Conservation (phyloP, 2,888 invertebrate species). For the Amitus sp. region DNA sequence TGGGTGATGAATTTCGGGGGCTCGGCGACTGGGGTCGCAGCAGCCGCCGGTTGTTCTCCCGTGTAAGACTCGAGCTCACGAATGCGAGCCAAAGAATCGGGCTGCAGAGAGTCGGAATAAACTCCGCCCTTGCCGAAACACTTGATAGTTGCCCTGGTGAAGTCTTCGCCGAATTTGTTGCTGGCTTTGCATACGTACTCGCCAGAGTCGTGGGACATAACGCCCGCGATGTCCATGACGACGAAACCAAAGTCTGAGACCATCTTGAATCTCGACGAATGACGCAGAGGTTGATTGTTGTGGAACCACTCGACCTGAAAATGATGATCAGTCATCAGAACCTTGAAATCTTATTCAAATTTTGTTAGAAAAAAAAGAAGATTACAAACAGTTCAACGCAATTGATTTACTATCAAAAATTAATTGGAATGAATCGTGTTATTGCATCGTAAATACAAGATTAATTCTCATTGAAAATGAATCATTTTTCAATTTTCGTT, state of each 20-base stretch:
- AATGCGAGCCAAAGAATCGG: constrained; percentile 88
- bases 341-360: too few species aligned
- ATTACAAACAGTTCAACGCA: too few species aligned
- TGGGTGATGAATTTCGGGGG: constrained; percentile 92
- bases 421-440: too few species aligned
- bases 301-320: constrained; percentile 97
- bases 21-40: constrained; percentile 76
- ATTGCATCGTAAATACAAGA: too few species aligned
- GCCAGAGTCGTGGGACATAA: constrained; percentile 92
- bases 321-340: constrained; percentile 93
- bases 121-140: constrained; percentile 88
- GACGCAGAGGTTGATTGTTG: constrained; percentile 88
- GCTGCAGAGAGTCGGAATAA: constrained; percentile 89
- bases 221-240: constrained; percentile 92
- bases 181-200: constrained; percentile 93
- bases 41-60: constrained; percentile 74
- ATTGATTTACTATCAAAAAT: too few species aligned
- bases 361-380: too few species aligned
- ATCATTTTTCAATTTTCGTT: too few species aligned
- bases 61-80: constrained; percentile 81
- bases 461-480: too few species aligned
- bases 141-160: constrained; percentile 84
- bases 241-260: constrained; percentile 97
- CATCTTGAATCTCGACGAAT: constrained; percentile 90
- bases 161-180: constrained; percentile 91